Evolutionary conservation across 2,113 vertebrate species (phyloP).

Genomic region (Rhinoderma darwinii): DNA sequence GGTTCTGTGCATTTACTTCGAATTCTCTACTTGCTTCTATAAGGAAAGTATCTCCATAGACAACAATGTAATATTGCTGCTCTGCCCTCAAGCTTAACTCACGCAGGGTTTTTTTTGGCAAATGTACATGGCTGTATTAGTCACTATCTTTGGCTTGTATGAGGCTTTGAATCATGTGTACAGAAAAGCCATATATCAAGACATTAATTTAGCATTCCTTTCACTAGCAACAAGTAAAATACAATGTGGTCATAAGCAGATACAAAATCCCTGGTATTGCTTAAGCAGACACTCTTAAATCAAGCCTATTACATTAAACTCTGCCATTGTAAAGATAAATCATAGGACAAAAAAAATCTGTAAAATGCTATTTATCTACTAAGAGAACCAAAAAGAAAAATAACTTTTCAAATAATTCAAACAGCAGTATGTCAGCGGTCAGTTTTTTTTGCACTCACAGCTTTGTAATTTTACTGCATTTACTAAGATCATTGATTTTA

Average conservation of each 20-base stretch:
- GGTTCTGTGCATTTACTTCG: constrained; percentile 18
- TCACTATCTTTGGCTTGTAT: constrained; percentile 16
- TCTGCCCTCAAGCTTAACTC: constrained; percentile 10
- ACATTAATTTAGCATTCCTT: constrained; percentile 26
- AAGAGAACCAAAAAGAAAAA: background rate
- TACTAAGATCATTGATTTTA: background rate
- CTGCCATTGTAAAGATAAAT: constrained; percentile 9
- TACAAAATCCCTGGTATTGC: constrained; percentile 5
- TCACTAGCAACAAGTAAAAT: constrained; percentile 21
- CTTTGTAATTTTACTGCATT: background rate
- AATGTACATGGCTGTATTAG: constrained; percentile 14
- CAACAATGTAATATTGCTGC: background rate
- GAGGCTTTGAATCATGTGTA: constrained; percentile 7
- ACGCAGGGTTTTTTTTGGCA: constrained; percentile 23
- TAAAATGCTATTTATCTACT: background rate
- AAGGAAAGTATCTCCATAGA: constrained; percentile 35
- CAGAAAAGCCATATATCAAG: constrained; percentile 13
- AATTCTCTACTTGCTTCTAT: constrained; percentile 48
- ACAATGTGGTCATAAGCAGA: background rate
- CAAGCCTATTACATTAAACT: background rate
- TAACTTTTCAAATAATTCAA: background rate
- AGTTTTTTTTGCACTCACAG: background rate
- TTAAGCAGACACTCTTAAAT: constrained; percentile 7
- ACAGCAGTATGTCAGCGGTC: background rate
- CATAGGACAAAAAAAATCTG: background rate